A percentile compares a stretch with the other conserved stretches of the same genome.
These are phyloP conservation scores for Lochmaea capreae DNA, from an alignment of 2,888 invertebrate genomes.

Conservation along the genomic window DNA sequence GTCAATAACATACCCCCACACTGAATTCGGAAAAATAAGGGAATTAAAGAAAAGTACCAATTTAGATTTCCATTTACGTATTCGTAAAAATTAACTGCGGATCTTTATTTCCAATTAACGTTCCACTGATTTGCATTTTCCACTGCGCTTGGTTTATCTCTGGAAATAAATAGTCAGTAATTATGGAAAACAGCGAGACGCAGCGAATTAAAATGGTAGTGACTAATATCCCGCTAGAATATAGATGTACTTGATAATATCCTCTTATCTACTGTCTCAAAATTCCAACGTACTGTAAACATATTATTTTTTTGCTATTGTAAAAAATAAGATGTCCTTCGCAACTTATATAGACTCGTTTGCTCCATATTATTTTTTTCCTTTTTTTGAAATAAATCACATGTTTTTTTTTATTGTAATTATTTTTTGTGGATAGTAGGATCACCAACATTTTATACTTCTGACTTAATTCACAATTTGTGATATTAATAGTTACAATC, in stretches of 20 bases:
- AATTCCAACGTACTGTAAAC: background rate
- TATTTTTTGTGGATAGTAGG: too few species aligned
- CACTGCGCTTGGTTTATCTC: background rate
- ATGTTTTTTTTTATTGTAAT: too few species aligned
- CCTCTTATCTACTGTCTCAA: background rate
- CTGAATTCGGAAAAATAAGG: background rate
- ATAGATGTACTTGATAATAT: background rate
- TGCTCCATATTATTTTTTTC: too few species aligned
- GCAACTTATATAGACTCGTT: too few species aligned
- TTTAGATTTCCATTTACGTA: background rate
- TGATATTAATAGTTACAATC: too few species aligned
- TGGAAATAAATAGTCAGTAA: background rate
- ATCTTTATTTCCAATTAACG: slow-evolving; percentile 4
- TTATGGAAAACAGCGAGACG: slow-evolving; percentile 2
- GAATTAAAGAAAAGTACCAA: background rate
- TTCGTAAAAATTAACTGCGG: background rate
- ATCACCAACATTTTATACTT: too few species aligned
- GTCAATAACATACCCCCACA: background rate
- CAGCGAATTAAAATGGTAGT: background rate
- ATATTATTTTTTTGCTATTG: too few species aligned
- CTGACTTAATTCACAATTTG: too few species aligned
- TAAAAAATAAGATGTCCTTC: too few species aligned
- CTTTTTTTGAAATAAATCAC: too few species aligned
- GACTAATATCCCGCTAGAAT: background rate
- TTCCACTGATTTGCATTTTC: slow-evolving; percentile 6